Base-by-base conservation (phyloP, 2,797 vertebrate genomes). In the Merluccius polli region DNA sequence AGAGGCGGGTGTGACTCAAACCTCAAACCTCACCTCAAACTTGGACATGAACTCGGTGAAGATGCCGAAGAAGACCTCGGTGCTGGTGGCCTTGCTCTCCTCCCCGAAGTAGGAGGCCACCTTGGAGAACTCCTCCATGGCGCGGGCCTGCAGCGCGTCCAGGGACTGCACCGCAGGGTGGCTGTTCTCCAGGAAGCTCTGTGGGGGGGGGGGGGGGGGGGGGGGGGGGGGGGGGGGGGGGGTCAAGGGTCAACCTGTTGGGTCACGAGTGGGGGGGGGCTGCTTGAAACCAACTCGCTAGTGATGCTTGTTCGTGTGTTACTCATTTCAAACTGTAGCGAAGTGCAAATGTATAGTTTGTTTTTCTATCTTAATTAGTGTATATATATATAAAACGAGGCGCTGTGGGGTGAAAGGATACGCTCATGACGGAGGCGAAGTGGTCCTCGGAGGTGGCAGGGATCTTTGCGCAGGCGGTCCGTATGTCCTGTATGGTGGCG, bases 161-260 rank as follows among this genome's bases (percentile, higher is more conserved):
- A 99, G 93, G 0, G 95, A 95, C 77, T 95, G 95, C 83, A 99
- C 86, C 1, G 93, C 93, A 0, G 97, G 97, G 85, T 96, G 96
- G n/a, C 95, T 96, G 0, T 96, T 97, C 87, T 98, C 98, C 90
- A 99, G 87, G 79, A 98, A 99, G 81, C 94, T 94, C 98, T 99
- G 80, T 15, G 77, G 68, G 2, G 59, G 16, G 16, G 33, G 65
- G 18, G 76, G 4, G 13, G 86, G 9, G 7, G n/a, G n/a, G n/a
- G n/a, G n/a, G n/a, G n/a, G n/a, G n/a, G n/a, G 80, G 16, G 77
- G 68, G 2, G 59, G 16, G 16, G 33, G 65, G 18, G 76, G 4
- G 13, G 86, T 89, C 77, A 89, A 85, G 87, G 73, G 9, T 79
- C 76, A 71, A 68, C 48, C 48, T 13, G 13, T 36, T 29, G 0